Evolutionary conservation across 2,888 invertebrate species (phyloP).

Genomic region (Crossocerus cetratus): DNA sequence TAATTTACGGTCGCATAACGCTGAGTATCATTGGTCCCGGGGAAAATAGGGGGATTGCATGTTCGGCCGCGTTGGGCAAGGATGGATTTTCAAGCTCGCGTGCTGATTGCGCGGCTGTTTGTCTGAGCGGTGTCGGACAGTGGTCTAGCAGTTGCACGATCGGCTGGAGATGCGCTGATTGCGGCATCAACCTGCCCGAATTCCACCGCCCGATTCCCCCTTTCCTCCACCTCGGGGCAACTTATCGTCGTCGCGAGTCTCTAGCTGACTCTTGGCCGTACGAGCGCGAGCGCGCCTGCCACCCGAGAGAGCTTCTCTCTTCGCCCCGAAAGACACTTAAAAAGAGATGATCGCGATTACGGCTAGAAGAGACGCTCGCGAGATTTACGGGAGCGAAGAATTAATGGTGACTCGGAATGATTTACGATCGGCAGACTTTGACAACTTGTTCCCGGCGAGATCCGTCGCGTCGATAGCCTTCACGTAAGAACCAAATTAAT

Average conservation of each 20-base stretch:
- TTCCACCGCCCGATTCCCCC: conserved; percentile 33
- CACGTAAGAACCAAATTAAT: conserved; percentile 49
- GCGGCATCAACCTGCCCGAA: background rate
- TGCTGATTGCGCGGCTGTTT: conserved; percentile 52
- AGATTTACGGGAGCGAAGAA: conserved; percentile 42
- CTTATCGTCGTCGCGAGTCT: too few species aligned
- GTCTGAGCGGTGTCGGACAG: conserved; percentile 42
- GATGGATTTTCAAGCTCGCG: conserved; percentile 42
- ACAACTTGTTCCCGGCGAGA: conserved; percentile 38
- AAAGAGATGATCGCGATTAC: conserved; percentile 42
- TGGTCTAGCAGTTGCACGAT: conserved; percentile 32
- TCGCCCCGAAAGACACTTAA: conserved; percentile 16
- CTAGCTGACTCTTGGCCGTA: too few species aligned
- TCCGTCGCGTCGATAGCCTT: conserved; percentile 33
- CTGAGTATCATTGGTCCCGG: too few species aligned
- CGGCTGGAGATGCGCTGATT: conserved; percentile 36
- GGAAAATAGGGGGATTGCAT: conserved; percentile 38
- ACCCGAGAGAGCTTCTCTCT: conserved; percentile 22
- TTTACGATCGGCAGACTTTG: conserved; percentile 35
- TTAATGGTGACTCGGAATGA: conserved; percentile 32
- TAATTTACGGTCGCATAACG: too few species aligned
- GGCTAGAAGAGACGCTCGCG: background rate
- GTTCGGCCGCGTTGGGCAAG: conserved; percentile 29
- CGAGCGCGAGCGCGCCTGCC: too few species aligned
- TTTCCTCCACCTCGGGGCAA: background rate